These are phyloP conservation scores for Cephalotes varians DNA, from an alignment of 2,888 invertebrate species.

Conservation along the genomic window DNA sequence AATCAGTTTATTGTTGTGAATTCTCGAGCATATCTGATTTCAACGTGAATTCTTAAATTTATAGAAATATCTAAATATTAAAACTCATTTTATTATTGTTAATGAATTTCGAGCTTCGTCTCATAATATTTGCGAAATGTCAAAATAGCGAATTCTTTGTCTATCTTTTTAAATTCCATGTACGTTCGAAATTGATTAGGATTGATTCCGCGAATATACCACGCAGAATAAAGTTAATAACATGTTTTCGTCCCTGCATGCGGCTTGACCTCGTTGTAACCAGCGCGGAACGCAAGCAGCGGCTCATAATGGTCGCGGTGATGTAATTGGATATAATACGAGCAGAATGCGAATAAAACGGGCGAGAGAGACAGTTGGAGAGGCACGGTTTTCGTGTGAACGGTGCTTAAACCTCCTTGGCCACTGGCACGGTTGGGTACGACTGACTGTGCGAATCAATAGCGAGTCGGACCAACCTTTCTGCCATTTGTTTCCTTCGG, in stretches of 20 bases:
- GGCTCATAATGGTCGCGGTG: conserved; percentile 50
- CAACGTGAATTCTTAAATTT: not conserved
- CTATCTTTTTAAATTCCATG: not conserved
- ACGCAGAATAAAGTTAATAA: conserved; percentile 36
- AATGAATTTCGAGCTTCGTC: not conserved
- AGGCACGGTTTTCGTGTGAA: conserved; percentile 50
- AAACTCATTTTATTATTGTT: not conserved
- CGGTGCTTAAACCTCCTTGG: conserved; percentile 50
- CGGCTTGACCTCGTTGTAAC: conserved; percentile 47
- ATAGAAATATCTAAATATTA: not conserved
- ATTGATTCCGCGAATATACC: conserved; percentile 9
- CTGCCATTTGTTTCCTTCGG: conserved; percentile 63
- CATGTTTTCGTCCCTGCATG: conserved; percentile 31
- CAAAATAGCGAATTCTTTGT: not conserved
- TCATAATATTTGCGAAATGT: not conserved
- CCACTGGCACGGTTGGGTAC: conserved; percentile 73
- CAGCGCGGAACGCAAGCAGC: conserved; percentile 43
- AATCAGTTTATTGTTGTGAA: not conserved
- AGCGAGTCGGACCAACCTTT: conserved; percentile 61
- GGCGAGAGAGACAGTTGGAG: conserved; percentile 19
- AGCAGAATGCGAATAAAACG: conserved; percentile 51
- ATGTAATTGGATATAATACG: conserved; percentile 54
- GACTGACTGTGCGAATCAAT: conserved; percentile 72
- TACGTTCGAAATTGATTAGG: not conserved
- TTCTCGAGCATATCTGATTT: not conserved